Evolutionary conservation across 2,888 invertebrate genomes (phyloP).

Genomic region (Hirtodrosophila duncani): DNA sequence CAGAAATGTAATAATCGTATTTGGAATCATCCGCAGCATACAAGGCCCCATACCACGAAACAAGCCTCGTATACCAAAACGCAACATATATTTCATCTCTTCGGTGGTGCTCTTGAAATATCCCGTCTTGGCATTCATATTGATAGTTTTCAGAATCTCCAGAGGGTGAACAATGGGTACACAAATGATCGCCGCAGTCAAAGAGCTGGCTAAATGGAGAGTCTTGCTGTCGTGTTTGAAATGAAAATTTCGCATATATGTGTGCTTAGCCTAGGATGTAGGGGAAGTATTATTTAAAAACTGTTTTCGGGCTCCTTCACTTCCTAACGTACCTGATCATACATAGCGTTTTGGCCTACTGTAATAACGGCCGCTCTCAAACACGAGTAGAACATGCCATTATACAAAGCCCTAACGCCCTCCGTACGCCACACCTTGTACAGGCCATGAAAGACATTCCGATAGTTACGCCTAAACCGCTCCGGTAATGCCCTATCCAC

Average conservation of each 20-base stretch:
- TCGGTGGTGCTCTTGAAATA: not conserved
- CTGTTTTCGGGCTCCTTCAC: not conserved
- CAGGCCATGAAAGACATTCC: conserved; percentile 34
- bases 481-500: conserved; percentile 25
- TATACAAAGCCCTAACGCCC: conserved; percentile 25
- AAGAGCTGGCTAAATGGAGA: conserved; percentile 37
- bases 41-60: conserved; percentile 41
- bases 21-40: conserved; percentile 33
- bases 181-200: conserved; percentile 31
- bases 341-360: conserved; percentile 40
- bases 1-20: conserved; percentile 37
- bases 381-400: conserved; percentile 12
- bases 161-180: conserved; percentile 37
- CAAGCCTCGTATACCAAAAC: conserved; percentile 30
- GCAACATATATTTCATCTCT: conserved; percentile 14
- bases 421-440: conserved; percentile 17
- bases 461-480: conserved; percentile 20
- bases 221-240: conserved; percentile 19
- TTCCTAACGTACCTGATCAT: conserved; percentile 56
- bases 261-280: conserved; percentile 20
- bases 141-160: conserved; percentile 35
- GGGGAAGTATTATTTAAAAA: no score
- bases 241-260: conserved; percentile 5
- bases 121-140: conserved; percentile 14
- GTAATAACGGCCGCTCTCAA: conserved; percentile 12